These are phyloP conservation scores for Trissolcus basalis DNA, from an alignment of 1,140 invertebrate species.

Conservation along the genomic window DNA sequence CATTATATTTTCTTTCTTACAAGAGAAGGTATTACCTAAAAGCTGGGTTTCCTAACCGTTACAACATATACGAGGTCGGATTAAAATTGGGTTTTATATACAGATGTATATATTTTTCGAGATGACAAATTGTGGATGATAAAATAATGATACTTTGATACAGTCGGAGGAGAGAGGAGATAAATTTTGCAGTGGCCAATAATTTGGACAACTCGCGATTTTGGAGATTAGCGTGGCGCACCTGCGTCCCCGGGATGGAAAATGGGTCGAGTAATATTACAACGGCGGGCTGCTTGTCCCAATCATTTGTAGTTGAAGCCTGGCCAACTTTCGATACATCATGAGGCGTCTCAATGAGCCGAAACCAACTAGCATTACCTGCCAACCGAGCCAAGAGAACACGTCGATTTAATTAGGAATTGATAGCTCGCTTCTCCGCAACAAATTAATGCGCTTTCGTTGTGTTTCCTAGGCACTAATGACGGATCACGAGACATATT, in stretches of 20 bases:
- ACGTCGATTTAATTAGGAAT: slow-evolving; percentile 69
- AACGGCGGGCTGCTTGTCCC: slow-evolving; percentile 61
- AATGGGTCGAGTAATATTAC: slow-evolving; percentile 67
- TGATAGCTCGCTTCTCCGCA: slow-evolving; percentile 61
- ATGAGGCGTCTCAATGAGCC: slow-evolving; percentile 64
- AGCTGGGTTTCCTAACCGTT: too few relatives aligned
- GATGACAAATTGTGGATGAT: slow-evolving; percentile 5
- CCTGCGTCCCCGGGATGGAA: slow-evolving; percentile 37
- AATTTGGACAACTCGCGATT: slow-evolving; percentile 46
- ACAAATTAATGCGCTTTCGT: slow-evolving; percentile 48
- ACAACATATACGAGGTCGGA: too few relatives aligned
- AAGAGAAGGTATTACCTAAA: too few relatives aligned
- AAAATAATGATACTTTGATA: slow-evolving; percentile 30
- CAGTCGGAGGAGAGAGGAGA: slow-evolving; percentile 21
- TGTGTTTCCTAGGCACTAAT: slow-evolving; percentile 27
- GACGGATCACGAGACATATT: slow-evolving; percentile 21
- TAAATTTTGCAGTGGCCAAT: slow-evolving; percentile 21
- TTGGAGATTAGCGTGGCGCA: slow-evolving; percentile 36
- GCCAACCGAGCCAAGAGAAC: slow-evolving; percentile 61
- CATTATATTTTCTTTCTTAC: too few relatives aligned
- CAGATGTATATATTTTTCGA: too few relatives aligned
- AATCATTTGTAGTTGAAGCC: slow-evolving; percentile 70
- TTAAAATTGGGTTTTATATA: too few relatives aligned
- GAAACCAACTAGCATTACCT: slow-evolving; percentile 59
- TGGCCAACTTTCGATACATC: slow-evolving; percentile 72